Evolutionary conservation across 2,888 invertebrate genomes (phyloP).

Genomic region (Suillia variegata): DNA sequence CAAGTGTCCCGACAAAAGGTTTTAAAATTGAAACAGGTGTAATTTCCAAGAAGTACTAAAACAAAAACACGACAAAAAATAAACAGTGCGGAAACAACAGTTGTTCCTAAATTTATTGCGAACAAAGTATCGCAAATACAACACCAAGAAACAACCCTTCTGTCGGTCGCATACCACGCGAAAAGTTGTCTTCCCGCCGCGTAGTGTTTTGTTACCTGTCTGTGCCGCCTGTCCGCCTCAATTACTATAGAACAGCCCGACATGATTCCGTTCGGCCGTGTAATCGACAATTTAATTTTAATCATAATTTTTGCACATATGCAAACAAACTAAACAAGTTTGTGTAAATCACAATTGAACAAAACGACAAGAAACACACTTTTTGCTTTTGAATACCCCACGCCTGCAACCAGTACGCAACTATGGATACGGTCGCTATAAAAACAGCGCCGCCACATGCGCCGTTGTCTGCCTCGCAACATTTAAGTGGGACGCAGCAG

Average conservation of each 20-base stretch:
- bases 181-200: slow-evolving; percentile 6
- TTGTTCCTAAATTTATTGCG: background rate
- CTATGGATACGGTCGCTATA: slow-evolving; percentile 56
- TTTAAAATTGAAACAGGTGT: slow-evolving; percentile 8
- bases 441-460: slow-evolving; percentile 56
- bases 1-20: too few species aligned
- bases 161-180: background rate
- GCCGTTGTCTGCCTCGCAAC: slow-evolving; percentile 43
- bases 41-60: slow-evolving; percentile 1
- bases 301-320: background rate
- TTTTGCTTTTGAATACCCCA: background rate
- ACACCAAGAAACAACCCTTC: background rate
- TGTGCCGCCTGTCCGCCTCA: slow-evolving; percentile 2
- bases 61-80: slow-evolving; percentile 11
- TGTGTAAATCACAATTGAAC: slow-evolving; percentile 14
- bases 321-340: slow-evolving; percentile 14
- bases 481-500: slow-evolving; percentile 24
- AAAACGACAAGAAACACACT: slow-evolving; percentile 4
- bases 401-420: background rate
- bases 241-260: background rate
- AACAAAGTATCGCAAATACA: background rate
- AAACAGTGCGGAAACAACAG: slow-evolving; percentile 1
- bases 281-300: slow-evolving; percentile 20
- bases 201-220: background rate
- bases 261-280: slow-evolving; percentile 12